Evolutionary conservation across 2,888 invertebrate species (phyloP).

Genomic region (Polia nebulosa): DNA sequence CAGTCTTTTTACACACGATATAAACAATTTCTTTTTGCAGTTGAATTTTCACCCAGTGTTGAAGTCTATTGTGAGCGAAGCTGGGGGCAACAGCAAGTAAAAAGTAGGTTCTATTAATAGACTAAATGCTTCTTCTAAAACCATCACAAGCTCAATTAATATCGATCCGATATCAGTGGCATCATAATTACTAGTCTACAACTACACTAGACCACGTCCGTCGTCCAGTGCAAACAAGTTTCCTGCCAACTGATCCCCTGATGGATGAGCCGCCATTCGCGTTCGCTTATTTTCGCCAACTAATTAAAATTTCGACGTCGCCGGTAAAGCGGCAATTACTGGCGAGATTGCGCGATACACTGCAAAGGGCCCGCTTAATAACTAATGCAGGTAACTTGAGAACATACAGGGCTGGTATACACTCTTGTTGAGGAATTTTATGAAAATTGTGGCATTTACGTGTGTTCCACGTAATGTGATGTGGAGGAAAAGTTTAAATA

Average conservation of each 20-base stretch:
- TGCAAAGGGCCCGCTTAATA: constrained; percentile 68
- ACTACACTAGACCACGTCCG: constrained; percentile 37
- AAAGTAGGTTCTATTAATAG: neutral
- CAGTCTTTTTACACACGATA: too few relatives aligned
- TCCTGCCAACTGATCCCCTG: constrained; percentile 46
- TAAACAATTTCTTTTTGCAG: neutral
- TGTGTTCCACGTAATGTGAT: neutral
- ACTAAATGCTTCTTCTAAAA: constrained; percentile 14
- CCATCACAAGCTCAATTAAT: constrained; percentile 51
- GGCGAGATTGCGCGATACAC: constrained; percentile 70
- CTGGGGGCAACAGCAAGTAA: neutral
- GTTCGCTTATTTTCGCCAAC: constrained; percentile 66
- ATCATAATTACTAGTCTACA: constrained; percentile 46
- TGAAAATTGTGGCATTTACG: neutral
- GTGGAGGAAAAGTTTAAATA: neutral
- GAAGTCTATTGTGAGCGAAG: neutral
- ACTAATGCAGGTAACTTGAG: constrained; percentile 63
- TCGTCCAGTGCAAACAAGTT: constrained; percentile 64
- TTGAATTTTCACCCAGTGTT: neutral
- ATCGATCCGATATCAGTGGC: constrained; percentile 52
- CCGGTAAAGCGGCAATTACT: constrained; percentile 74
- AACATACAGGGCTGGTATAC: constrained; percentile 54
- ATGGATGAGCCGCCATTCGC: constrained; percentile 60
- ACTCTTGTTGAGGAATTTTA: constrained; percentile 42
- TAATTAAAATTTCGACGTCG: constrained; percentile 79